Percentiles rank a stretch among this genome's conserved stretches.
phyloP scores from a whole-genome alignment of 2,113 vertebrate species.

The Lucifuga dentata region DNA sequence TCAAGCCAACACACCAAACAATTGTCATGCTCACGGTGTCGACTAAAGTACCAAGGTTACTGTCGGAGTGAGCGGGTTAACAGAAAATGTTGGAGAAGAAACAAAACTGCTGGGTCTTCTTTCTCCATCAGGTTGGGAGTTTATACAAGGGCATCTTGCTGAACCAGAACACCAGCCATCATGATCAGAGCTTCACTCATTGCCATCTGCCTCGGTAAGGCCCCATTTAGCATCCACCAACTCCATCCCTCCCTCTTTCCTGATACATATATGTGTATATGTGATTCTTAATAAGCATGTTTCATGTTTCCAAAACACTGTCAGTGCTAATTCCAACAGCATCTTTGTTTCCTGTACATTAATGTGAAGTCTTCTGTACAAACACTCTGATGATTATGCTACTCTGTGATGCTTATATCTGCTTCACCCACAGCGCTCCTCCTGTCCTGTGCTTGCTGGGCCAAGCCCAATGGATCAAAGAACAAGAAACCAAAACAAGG shows the following conservation, averaged over 20 bases:
- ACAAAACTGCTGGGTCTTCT: constrained; percentile 32
- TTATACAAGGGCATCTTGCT: constrained; percentile 54
- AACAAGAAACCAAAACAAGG: constrained; percentile 91
- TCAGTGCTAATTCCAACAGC: background rate
- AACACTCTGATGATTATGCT: constrained; percentile 48
- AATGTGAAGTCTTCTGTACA: constrained; percentile 24
- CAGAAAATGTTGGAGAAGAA: constrained; percentile 21
- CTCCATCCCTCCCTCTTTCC: background rate
- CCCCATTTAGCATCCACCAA: constrained; percentile 7
- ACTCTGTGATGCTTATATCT: constrained; percentile 49
- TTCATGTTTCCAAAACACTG: background rate
- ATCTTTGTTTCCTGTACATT: constrained; percentile 11
- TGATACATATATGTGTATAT: background rate
- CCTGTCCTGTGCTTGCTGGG: constrained; percentile 80
- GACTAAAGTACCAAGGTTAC: constrained; percentile 5
- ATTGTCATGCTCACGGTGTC: constrained; percentile 5
- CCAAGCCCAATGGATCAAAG: constrained; percentile 88
- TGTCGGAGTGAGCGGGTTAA: constrained; percentile 1
- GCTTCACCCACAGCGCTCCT: constrained; percentile 82
- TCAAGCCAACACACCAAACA: constrained; percentile 16
- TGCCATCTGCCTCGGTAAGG: constrained; percentile 72
- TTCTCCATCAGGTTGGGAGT: constrained; percentile 32
- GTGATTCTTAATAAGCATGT: constrained; percentile 1
- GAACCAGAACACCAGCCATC: constrained; percentile 50
- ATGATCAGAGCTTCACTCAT: constrained; percentile 71